Conservation (phyloP, 2,888 invertebrate species). For the Linnaemya tessellans region DNA sequence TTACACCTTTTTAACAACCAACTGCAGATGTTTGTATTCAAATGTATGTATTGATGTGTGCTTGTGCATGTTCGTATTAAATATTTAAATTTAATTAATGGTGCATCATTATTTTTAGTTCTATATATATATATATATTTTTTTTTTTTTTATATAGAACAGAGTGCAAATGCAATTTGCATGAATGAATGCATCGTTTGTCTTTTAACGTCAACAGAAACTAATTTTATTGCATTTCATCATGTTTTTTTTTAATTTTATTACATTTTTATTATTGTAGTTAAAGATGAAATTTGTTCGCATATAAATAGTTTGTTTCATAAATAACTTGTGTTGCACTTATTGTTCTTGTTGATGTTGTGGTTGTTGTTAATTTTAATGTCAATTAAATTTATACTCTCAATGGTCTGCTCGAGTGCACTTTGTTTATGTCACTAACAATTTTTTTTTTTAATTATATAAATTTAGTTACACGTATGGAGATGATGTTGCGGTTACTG, state of each 20-base stretch:
- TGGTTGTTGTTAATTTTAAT: slow-evolving; percentile 48
- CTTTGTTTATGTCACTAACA: slow-evolving; percentile 66
- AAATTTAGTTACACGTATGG: slow-evolving; percentile 3
- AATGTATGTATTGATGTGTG: background rate
- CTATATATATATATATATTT: no score
- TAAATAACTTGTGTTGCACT: slow-evolving; percentile 29
- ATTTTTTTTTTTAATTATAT: slow-evolving; percentile 5
- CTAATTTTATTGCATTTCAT: slow-evolving; percentile 58
- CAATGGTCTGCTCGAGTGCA: slow-evolving; percentile 67
- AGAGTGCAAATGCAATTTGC: slow-evolving; percentile 31
- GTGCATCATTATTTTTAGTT: slow-evolving; percentile 41
- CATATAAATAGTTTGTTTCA: slow-evolving; percentile 42
- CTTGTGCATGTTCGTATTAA: background rate
- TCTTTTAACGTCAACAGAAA: slow-evolving; percentile 53
- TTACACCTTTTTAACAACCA: background rate
- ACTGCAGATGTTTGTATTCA: background rate
- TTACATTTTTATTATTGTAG: slow-evolving; percentile 15
- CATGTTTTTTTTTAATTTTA: slow-evolving; percentile 7
- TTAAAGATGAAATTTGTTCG: slow-evolving; percentile 24
- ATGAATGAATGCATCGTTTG: slow-evolving; percentile 60
- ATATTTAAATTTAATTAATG: slow-evolving; percentile 52
- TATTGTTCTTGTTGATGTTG: slow-evolving; percentile 10
- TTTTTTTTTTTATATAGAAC: slow-evolving; percentile 15
- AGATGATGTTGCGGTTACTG: slow-evolving; percentile 18
- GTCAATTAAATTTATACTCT: slow-evolving; percentile 72